Percentiles rank a stretch among this genome's conserved stretches.
Conservation (phyloP, 2,888 invertebrate species). For the Drosophila limbata region DNA sequence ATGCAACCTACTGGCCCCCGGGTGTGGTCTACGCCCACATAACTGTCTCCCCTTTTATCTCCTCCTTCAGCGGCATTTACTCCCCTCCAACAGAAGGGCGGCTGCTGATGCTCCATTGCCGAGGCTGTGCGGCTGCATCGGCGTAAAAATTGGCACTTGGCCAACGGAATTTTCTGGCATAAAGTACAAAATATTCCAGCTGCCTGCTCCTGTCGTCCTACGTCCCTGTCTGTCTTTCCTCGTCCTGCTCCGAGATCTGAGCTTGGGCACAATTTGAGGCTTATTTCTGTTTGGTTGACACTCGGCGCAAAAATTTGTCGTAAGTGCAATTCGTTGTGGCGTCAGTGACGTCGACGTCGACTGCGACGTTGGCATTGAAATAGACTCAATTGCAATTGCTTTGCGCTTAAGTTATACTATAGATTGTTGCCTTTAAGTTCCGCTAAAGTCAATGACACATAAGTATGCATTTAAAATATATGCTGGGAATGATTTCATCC, state of each 20-base stretch:
- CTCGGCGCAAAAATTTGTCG: slow-evolving; percentile 72
- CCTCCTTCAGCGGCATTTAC: slow-evolving; percentile 3
- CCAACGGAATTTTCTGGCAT: slow-evolving; percentile 76
- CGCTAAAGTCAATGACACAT: slow-evolving; percentile 48
- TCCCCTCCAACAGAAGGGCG: slow-evolving; percentile 20
- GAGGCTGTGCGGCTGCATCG: slow-evolving; percentile 64
- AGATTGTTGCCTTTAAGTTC: slow-evolving; percentile 38
- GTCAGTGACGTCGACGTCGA: slow-evolving; percentile 19
- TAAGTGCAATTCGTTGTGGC: slow-evolving; percentile 78
- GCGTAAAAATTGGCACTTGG: slow-evolving; percentile 76
- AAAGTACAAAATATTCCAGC: slow-evolving; percentile 77
- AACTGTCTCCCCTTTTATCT: not conserved
- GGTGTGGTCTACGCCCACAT: slow-evolving; percentile 60
- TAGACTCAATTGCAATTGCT: slow-evolving; percentile 69
- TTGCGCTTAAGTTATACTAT: slow-evolving; percentile 50
- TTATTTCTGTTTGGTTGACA: slow-evolving; percentile 73
- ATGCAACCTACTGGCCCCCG: slow-evolving; percentile 68
- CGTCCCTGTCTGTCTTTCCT: not conserved
- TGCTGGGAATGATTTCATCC: slow-evolving; percentile 6
- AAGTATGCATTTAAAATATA: not conserved
- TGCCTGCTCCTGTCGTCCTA: slow-evolving; percentile 24
- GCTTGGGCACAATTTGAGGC: slow-evolving; percentile 68
- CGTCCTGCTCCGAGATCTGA: slow-evolving; percentile 29
- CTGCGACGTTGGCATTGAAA: slow-evolving; percentile 41
- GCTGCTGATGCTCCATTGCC: slow-evolving; percentile 33